Evolutionary conservation across 2,888 invertebrate genomes (phyloP).

Genomic region (Cacoxenus indagator): DNA sequence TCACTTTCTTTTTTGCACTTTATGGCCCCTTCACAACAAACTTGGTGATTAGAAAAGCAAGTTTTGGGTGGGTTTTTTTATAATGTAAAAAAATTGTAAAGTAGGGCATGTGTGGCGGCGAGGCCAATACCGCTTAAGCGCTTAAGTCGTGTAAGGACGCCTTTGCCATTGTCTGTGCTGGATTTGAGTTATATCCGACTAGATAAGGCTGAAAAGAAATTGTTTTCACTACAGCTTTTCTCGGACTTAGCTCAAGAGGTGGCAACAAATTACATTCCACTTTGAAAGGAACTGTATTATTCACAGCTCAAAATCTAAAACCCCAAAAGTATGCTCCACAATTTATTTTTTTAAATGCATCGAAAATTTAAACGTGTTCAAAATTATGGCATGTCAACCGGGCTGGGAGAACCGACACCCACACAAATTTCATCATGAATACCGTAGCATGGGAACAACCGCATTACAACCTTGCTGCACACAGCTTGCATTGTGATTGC

Average conservation of each 20-base stretch:
- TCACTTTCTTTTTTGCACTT: not conserved
- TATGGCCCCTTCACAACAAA: not conserved
- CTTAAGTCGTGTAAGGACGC: constrained; percentile 14
- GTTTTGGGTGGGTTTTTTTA: not conserved
- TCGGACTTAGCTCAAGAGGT: no score
- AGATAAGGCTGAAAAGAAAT: not conserved
- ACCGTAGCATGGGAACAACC: not conserved
- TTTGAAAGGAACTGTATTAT: not conserved
- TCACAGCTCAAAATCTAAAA: not conserved
- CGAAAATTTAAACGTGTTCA: not conserved
- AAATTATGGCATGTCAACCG: not conserved
- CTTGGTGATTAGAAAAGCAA: constrained; percentile 21
- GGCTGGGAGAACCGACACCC: not conserved
- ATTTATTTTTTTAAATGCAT: not conserved
- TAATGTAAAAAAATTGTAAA: not conserved
- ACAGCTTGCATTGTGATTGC: not conserved
- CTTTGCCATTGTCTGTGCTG: not conserved
- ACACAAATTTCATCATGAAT: not conserved
- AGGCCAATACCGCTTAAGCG: not conserved
- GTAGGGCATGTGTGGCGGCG: constrained; percentile 10
- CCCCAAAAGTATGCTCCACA: not conserved
- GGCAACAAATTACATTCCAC: not conserved
- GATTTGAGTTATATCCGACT: not conserved
- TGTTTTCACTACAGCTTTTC: not conserved
- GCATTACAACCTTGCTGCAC: constrained; percentile 1